phyloP scores from a whole-genome alignment of 2,888 invertebrate genomes.

The Cryptocephalus primarius region DNA sequence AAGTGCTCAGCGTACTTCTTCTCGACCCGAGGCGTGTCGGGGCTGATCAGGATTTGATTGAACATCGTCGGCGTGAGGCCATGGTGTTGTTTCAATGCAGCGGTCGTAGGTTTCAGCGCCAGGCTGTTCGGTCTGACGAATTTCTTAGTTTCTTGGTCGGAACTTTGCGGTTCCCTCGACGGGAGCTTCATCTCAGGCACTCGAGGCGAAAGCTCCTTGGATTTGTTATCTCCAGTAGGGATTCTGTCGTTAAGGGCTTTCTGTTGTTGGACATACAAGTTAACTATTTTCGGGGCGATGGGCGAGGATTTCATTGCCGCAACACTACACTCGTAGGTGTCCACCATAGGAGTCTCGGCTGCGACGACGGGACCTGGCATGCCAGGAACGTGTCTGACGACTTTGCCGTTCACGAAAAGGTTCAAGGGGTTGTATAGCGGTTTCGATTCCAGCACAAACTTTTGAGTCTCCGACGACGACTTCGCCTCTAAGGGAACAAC shows the following conservation, averaged over 20 bases:
- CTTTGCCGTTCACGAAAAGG: slow-evolving; percentile 51
- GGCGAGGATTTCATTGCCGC: not conserved
- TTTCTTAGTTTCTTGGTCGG: slow-evolving; percentile 41
- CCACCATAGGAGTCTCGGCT: slow-evolving; percentile 21
- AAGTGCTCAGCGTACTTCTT: slow-evolving; percentile 84
- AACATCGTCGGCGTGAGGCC: slow-evolving; percentile 73
- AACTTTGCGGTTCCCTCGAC: slow-evolving; percentile 5
- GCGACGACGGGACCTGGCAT: slow-evolving; percentile 68
- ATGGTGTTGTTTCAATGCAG: slow-evolving; percentile 69
- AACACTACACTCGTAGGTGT: slow-evolving; percentile 15
- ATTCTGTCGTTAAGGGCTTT: not conserved
- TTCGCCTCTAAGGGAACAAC: slow-evolving; percentile 13
- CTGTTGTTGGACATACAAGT: not conserved
- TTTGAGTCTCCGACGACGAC: slow-evolving; percentile 1
- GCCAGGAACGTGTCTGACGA: slow-evolving; percentile 78
- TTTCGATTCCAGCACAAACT: slow-evolving; percentile 16
- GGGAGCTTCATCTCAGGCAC: slow-evolving; percentile 1
- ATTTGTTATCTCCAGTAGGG: not conserved
- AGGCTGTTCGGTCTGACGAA: slow-evolving; percentile 74
- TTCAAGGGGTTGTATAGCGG: slow-evolving; percentile 41
- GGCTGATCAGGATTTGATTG: slow-evolving; percentile 75
- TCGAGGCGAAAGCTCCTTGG: not conserved
- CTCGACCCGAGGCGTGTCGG: slow-evolving; percentile 82
- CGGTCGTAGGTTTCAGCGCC: slow-evolving; percentile 74
- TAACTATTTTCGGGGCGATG: not conserved